Percentiles rank a stretch among this genome's conserved stretches.
Evolutionary conservation across 2,797 vertebrate species (phyloP).

Genomic region (Sebastolobus alascanus): DNA sequence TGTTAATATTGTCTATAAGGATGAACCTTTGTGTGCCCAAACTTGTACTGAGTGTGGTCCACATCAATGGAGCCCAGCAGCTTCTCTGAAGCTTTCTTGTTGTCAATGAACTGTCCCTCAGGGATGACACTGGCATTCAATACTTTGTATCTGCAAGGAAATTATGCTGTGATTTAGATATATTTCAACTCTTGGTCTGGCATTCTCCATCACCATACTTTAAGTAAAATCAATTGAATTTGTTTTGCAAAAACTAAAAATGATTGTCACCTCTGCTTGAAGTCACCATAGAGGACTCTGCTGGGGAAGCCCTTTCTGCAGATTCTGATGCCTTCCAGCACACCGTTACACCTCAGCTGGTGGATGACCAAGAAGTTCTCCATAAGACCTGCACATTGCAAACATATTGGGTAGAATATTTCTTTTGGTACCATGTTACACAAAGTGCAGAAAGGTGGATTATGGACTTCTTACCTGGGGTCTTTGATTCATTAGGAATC

Average conservation of each 20-base stretch:
- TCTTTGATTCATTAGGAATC: constrained; percentile 93
- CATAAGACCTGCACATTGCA: constrained; percentile 72
- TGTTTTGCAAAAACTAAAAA: neutral
- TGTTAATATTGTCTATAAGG: neutral
- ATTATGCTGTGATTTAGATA: neutral
- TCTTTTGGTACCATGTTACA: neutral
- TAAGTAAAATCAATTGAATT: neutral
- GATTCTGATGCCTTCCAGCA: constrained; percentile 90
- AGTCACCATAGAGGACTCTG: constrained; percentile 89
- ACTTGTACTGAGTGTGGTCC: constrained; percentile 90
- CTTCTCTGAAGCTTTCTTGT: constrained; percentile 92
- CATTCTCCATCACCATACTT: neutral
- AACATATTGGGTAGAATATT: neutral
- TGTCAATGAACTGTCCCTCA: constrained; percentile 92
- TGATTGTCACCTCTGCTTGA: constrained; percentile 86
- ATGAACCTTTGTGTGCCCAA: constrained; percentile 91
- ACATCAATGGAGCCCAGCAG: constrained; percentile 90
- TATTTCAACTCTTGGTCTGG: neutral
- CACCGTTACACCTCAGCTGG: constrained; percentile 90
- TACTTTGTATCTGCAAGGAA: constrained; percentile 85
- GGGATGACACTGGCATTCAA: constrained; percentile 90
- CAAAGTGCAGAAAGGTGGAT: neutral
- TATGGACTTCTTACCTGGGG: constrained; percentile 75
- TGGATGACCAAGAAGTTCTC: constrained; percentile 87
- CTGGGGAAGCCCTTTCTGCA: constrained; percentile 92